phyloP scores from a whole-genome alignment of 2,888 invertebrate genomes.

The Patella depressa region DNA sequence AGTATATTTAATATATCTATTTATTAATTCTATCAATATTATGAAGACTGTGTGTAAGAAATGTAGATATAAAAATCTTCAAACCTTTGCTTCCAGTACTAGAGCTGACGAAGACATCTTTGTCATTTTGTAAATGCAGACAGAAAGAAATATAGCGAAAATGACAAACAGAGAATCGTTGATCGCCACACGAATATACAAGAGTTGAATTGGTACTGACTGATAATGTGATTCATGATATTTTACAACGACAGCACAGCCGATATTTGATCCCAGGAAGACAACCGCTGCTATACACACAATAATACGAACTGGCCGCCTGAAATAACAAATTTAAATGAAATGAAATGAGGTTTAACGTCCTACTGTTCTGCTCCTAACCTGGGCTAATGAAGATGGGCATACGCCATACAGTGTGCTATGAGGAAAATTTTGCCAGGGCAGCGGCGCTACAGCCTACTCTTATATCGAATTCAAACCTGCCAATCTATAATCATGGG shows the following conservation, averaged over 20 bases:
- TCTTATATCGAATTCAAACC: too few species aligned
- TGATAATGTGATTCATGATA: slow-evolving; percentile 40
- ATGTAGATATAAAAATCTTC: background rate
- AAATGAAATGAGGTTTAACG: background rate
- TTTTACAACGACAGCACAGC: slow-evolving; percentile 58
- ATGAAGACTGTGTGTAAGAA: too few species aligned
- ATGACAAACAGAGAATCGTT: slow-evolving; percentile 67
- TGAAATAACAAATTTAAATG: slow-evolving; percentile 31
- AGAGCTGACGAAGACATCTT: slow-evolving; percentile 62
- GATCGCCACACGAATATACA: slow-evolving; percentile 63
- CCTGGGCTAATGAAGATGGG: too few species aligned
- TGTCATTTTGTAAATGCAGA: slow-evolving; percentile 66
- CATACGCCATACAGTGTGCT: too few species aligned
- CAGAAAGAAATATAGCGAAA: slow-evolving; percentile 57
- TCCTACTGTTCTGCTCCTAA: background rate
- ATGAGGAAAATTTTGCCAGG: too few species aligned
- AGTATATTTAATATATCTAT: too few species aligned
- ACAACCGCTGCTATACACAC: slow-evolving; percentile 53
- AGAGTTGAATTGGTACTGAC: slow-evolving; percentile 50
- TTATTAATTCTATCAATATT: too few species aligned
- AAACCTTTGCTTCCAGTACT: slow-evolving; percentile 69
- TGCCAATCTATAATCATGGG: too few species aligned
- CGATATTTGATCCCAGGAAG: slow-evolving; percentile 63
- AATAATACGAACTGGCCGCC: slow-evolving; percentile 51
- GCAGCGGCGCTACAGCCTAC: too few species aligned